Evolutionary conservation across 2,113 vertebrate genomes (phyloP).

Genomic region (Suricata suricatta): DNA sequence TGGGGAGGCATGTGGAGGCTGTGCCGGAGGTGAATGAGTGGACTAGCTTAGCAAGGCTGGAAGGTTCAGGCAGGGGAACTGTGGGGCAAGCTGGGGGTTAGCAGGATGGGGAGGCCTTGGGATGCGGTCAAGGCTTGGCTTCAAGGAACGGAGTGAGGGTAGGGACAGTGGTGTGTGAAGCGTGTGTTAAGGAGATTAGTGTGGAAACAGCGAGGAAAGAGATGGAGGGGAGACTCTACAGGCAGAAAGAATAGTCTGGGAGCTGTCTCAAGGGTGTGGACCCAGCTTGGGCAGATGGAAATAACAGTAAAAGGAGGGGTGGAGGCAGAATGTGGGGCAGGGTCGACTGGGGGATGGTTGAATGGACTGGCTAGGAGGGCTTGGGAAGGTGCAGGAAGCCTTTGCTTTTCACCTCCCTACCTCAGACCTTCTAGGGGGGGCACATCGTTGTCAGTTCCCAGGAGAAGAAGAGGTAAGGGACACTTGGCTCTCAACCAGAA

Average conservation of each 20-base stretch:
- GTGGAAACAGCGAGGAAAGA: no score
- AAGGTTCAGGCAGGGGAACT: neutral
- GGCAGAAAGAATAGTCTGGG: neutral
- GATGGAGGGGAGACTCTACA: neutral
- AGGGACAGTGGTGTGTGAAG: neutral
- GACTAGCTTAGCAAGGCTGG: neutral
- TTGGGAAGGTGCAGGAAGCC: neutral
- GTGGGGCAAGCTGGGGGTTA: neutral
- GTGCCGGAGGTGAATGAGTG: neutral
- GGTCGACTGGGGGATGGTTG: fast-evolving
- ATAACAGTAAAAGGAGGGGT: neutral
- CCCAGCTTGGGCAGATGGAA: neutral
- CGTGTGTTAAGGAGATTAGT: neutral
- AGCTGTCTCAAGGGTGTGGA: no score
- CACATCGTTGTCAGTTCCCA: neutral
- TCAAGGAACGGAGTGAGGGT: neutral
- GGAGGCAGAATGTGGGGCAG: neutral
- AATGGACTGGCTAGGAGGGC: neutral
- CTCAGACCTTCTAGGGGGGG: neutral
- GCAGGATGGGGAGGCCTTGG: neutral
- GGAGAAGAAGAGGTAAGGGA: neutral
- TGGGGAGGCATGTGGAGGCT: fast-evolving
- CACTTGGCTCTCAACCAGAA: neutral
- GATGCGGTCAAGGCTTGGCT: neutral
- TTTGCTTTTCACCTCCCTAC: neutral